Evolutionary conservation across 2,888 invertebrate genomes (phyloP).

Genomic region (Agonopterix heracliana): DNA sequence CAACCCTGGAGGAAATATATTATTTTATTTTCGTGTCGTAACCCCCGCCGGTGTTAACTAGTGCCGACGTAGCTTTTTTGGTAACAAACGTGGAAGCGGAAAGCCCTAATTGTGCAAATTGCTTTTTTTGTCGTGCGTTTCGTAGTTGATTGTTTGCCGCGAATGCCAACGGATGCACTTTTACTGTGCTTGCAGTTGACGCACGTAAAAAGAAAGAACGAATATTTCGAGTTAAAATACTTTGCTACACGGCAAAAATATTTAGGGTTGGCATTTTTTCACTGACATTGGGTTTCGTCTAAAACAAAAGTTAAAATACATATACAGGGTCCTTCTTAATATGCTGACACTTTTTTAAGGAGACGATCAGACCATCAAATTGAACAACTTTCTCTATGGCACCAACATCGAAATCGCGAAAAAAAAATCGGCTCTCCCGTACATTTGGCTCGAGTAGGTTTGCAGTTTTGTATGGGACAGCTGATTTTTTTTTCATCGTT

Average conservation of each 20-base stretch:
- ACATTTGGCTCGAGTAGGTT: no score
- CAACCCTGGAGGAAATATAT: constrained; percentile 35
- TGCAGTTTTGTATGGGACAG: no score
- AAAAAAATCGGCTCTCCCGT: no score
- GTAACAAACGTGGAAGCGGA: constrained; percentile 29
- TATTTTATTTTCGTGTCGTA: constrained; percentile 42
- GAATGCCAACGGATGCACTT: not conserved
- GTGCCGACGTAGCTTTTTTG: constrained; percentile 48
- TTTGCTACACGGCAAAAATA: not conserved
- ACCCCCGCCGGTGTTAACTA: constrained; percentile 43
- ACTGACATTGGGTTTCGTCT: no score
- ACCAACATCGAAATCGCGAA: no score
- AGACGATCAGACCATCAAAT: no score
- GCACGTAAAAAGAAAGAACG: not conserved
- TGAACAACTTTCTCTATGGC: no score
- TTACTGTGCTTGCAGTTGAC: not conserved
- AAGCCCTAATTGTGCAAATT: constrained; percentile 44
- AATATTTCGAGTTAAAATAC: not conserved
- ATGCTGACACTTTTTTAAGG: no score
- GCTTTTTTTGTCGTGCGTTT: constrained; percentile 23
- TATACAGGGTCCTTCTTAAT: no score
- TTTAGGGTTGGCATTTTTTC: not conserved
- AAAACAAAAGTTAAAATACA: no score
- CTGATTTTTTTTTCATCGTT: no score
- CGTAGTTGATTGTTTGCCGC: constrained; percentile 19